Evolutionary conservation across 2,888 invertebrate species (phyloP), one percentile per base, ranked within the genome.

Genomic region (Trissonchulus latispiculum): DNA sequence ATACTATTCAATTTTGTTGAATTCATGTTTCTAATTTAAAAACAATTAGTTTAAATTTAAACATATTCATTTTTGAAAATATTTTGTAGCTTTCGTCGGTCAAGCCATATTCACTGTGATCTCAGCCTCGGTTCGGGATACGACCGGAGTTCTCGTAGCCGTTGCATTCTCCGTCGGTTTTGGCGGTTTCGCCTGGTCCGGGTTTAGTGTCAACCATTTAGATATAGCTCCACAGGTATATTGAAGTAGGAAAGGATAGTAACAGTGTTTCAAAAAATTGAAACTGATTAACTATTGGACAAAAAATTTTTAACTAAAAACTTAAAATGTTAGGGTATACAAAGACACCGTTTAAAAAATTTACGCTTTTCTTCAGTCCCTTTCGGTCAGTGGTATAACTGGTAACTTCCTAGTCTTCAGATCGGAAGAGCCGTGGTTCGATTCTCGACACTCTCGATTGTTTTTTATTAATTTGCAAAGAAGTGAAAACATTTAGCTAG

Each of bases 131-230:
- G 86, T 90, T 1, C 83, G 88, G 37, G 87, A 89, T 0, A 88
- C 90, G 28, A 86, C 87, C 0, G 88, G 88, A 61, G 89, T 91
- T 62, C 87, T 93, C n/a, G 86, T 89, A n/a, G 93, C 89, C 82
- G 88, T 95, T 37, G 91, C 92, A 0, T 87, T 93, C 69, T 93
- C 93, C 0, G 92, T 94, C 0, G 94, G 94, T 0, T 85, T 93
- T 0, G 94, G 95, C 0, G 86, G 93, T 0, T 92, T 94, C 83
- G 92, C 93, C 0, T 94, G 93, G 93, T 90, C 92, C 2, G 94
- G 93, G 62, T 93, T 92, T 79, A 86, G 86, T 75, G 87, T 87
- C n/a, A 88, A 87, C 78, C 92, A 93, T 82, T 84, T 95, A 82
- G 95, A 95, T 83, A 89, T 95, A 72, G 94, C 94, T 0, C 93